Conservation (phyloP, 2,113 vertebrate species). For the Dasyornis broadbenti region DNA sequence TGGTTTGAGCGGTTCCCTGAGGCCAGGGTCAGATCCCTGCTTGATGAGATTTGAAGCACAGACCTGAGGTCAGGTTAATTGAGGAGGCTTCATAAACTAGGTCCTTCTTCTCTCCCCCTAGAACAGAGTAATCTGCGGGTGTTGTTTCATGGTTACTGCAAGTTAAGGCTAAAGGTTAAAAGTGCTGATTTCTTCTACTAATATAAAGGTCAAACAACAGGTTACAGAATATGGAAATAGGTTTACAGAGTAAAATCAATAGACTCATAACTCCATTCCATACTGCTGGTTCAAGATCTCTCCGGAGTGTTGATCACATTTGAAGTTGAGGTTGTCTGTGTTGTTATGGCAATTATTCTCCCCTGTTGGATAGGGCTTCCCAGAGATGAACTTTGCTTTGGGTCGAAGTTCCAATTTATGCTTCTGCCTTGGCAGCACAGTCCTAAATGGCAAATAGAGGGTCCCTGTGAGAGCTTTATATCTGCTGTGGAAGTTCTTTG, state of each 20-base stretch:
- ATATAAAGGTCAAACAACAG: background rate
- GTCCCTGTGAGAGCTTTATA: background rate
- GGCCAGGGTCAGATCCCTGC: background rate
- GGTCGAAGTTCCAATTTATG: background rate
- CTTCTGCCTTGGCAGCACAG: background rate
- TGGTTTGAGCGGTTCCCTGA: background rate
- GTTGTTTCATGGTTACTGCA: background rate
- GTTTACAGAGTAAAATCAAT: background rate
- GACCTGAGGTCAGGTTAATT: background rate
- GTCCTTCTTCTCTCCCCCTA: background rate
- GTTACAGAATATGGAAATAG: background rate
- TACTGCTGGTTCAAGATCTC: background rate
- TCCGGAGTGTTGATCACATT: background rate
- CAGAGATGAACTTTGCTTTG: background rate
- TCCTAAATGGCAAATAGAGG: background rate
- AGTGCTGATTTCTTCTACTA: background rate
- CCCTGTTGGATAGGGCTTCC: background rate
- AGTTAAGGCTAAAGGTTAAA: background rate
- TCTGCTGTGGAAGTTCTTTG: background rate
- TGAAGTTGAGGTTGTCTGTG: background rate
- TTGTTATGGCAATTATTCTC: background rate
- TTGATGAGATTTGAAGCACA: background rate
- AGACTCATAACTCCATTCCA: background rate
- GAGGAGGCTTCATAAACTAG: background rate
- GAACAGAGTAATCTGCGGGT: background rate